phyloP scores from a whole-genome alignment of 2,113 vertebrate species.

The Lepus timidus region DNA sequence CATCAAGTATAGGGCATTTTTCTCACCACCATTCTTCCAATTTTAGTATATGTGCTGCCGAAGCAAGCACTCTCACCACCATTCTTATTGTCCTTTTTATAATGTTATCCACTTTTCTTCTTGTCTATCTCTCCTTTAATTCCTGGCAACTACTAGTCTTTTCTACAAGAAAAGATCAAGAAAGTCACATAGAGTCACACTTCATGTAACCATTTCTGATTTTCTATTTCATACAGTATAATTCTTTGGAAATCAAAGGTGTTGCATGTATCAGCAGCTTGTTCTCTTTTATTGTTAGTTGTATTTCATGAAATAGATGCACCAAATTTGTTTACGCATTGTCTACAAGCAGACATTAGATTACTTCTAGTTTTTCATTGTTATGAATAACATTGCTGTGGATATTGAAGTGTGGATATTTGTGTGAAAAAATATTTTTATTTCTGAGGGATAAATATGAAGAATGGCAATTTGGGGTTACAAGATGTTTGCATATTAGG shows the following conservation, averaged over 20 bases:
- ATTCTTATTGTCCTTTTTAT: background rate
- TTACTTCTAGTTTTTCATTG: background rate
- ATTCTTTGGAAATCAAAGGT: background rate
- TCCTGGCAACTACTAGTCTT: background rate
- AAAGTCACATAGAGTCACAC: too few relatives aligned
- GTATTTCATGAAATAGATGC: background rate
- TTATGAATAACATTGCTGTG: background rate
- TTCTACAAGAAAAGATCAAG: background rate
- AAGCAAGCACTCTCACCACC: background rate
- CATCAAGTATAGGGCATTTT: background rate
- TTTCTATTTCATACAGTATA: background rate
- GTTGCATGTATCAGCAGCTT: background rate
- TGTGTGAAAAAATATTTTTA: background rate
- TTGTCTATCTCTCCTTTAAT: background rate
- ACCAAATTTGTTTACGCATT: background rate
- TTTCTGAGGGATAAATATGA: background rate
- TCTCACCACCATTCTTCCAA: background rate
- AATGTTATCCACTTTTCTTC: background rate
- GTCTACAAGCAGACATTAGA: background rate
- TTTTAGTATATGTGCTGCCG: too few relatives aligned
- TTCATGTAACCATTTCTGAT: background rate
- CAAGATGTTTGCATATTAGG: background rate
- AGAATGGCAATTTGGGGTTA: background rate
- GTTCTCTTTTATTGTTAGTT: background rate
- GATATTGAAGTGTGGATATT: background rate